phyloP scores from a whole-genome alignment of 2,888 invertebrate genomes.

The Metalampra italica region DNA sequence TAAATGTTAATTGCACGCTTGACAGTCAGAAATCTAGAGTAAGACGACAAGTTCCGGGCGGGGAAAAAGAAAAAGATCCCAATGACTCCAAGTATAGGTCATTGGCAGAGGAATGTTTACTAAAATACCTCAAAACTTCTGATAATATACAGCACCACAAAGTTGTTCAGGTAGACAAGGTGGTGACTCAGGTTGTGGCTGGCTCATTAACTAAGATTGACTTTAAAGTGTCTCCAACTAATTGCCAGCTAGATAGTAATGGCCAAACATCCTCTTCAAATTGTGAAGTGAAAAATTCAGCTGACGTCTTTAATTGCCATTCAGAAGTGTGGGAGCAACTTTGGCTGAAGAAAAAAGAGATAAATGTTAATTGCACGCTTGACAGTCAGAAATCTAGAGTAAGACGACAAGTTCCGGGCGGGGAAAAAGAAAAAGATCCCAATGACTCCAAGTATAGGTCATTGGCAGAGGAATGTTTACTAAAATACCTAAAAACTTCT shows the following conservation, averaged over 20 bases:
- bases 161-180: slow-evolving; percentile 40
- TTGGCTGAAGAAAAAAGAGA: slow-evolving; percentile 68
- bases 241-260: slow-evolving; percentile 3
- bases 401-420: slow-evolving; percentile 5
- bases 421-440: slow-evolving; percentile 16
- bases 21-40: background rate
- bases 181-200: slow-evolving; percentile 58
- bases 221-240: slow-evolving; percentile 11
- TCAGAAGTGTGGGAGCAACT: slow-evolving; percentile 76
- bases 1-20: slow-evolving; percentile 10
- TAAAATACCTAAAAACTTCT: slow-evolving; percentile 19
- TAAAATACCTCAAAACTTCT: slow-evolving; percentile 20
- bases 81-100: slow-evolving; percentile 16
- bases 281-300: background rate
- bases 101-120: slow-evolving; percentile 21
- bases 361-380: slow-evolving; percentile 11
- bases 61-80: slow-evolving; percentile 19
- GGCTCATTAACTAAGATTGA: slow-evolving; percentile 64
- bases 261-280: slow-evolving; percentile 1
- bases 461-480: slow-evolving; percentile 22
- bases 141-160: slow-evolving; percentile 7
- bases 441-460: slow-evolving; percentile 16
- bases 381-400: slow-evolving; percentile 12
- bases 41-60: slow-evolving; percentile 8
- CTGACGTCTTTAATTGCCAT: slow-evolving; percentile 38